These are phyloP conservation scores for Condylostylus longicornis DNA, from an alignment of 1,140 invertebrate species.

Conservation along the genomic window DNA sequence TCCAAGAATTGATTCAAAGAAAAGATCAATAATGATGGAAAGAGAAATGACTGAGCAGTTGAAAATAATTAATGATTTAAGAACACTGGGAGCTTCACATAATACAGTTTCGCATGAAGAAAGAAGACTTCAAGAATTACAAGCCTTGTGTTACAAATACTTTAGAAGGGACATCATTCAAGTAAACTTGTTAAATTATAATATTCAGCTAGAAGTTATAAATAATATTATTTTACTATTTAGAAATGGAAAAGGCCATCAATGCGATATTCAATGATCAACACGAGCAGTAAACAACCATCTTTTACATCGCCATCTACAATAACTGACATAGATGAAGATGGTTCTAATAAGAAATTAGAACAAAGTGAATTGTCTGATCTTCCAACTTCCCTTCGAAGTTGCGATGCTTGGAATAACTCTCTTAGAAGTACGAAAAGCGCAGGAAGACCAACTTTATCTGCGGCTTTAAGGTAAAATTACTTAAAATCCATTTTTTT, in stretches of 20 bases:
- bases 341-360: not conserved
- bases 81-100: slow-evolving; percentile 77
- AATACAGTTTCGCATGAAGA: slow-evolving; percentile 83
- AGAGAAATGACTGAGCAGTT: slow-evolving; percentile 95
- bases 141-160: slow-evolving; percentile 81
- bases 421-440: slow-evolving; percentile 12
- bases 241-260: slow-evolving; percentile 28
- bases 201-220: not conserved
- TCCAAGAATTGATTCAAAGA: slow-evolving; percentile 69
- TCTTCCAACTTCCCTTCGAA: slow-evolving; percentile 8
- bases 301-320: slow-evolving; percentile 13
- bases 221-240: not conserved
- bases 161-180: slow-evolving; percentile 44
- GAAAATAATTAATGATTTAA: slow-evolving; percentile 83
- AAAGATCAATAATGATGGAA: slow-evolving; percentile 83
- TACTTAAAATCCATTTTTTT: not conserved
- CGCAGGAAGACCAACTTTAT: slow-evolving; percentile 21
- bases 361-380: slow-evolving; percentile 9
- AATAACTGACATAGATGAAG: not conserved
- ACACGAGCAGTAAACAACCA: slow-evolving; percentile 25
- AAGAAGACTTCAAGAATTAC: slow-evolving; percentile 75
- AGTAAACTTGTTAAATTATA: too few species aligned
- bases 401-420: slow-evolving; percentile 18
- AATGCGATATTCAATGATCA: slow-evolving; percentile 22
- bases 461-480: slow-evolving; percentile 21